These are phyloP conservation scores for Drosophila sturtevanti DNA, from an alignment of 1,140 invertebrate genomes.

Conservation along the genomic window DNA sequence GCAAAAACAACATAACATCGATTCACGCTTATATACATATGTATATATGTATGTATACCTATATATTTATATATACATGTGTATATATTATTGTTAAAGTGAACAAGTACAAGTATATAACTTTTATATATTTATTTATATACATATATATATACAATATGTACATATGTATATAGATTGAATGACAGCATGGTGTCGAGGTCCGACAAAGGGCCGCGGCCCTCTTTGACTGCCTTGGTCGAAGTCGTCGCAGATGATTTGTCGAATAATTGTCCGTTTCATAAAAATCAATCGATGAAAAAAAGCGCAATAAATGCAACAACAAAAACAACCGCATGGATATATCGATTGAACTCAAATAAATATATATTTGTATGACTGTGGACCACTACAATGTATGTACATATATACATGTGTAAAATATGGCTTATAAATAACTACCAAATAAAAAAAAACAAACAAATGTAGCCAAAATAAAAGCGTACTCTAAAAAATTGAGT, in stretches of 20 bases:
- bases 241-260: constrained; percentile 11
- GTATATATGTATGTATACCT: not conserved
- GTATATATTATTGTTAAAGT: not conserved
- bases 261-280: constrained; percentile 13
- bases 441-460: too few relatives aligned
- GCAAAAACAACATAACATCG: constrained; percentile 2
- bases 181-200: not conserved
- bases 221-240: not conserved
- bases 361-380: not conserved
- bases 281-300: constrained; percentile 10
- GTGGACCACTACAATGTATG: not conserved
- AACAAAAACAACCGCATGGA: not conserved
- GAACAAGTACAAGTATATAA: not conserved
- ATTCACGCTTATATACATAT: not conserved
- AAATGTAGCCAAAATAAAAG: not conserved
- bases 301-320: constrained; percentile 11
- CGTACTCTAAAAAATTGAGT: constrained; percentile 15
- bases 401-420: not conserved
- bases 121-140: not conserved
- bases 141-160: not conserved
- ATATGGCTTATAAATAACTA: constrained; percentile 5
- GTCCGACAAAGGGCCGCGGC: not conserved
- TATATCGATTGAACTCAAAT: not conserved
- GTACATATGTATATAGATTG: not conserved
- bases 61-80: not conserved